Conservation (phyloP, 2,888 invertebrate genomes). For the Cyclophora punctaria region DNA sequence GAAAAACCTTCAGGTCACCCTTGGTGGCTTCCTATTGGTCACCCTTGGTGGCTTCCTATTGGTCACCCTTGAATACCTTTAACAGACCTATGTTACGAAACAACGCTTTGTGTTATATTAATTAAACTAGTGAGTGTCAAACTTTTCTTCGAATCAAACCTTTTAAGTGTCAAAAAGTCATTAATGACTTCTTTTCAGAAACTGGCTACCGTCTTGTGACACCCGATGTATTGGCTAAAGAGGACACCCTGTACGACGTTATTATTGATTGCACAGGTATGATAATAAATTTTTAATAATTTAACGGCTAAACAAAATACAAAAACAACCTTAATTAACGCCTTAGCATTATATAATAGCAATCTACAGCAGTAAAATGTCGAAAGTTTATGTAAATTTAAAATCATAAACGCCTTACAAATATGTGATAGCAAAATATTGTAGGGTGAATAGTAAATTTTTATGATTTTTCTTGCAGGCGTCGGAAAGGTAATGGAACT, state of each 20-base stretch:
- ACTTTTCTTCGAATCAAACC: no score
- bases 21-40: no score
- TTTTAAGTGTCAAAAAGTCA: no score
- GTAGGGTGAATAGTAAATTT: background rate
- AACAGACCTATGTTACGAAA: no score
- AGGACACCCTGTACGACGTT: no score
- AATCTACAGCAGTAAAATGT: background rate
- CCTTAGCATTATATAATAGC: background rate
- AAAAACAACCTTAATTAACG: background rate
- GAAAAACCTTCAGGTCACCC: no score
- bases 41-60: no score
- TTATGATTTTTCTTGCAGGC: slow-evolving; percentile 28
- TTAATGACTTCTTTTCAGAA: background rate
- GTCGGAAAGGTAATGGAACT: slow-evolving; percentile 80
- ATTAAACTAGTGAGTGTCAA: no score
- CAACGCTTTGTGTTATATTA: no score
- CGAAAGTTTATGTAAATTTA: background rate
- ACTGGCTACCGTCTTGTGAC: no score
- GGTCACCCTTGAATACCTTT: no score
- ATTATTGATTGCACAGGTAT: background rate
- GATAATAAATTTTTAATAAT: background rate
- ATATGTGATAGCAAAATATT: background rate
- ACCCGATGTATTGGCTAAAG: no score
- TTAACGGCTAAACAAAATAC: background rate
- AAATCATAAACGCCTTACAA: background rate